phyloP scores from a whole-genome alignment of 1,140 invertebrate genomes.

The Tachypleus tridentatus region DNA sequence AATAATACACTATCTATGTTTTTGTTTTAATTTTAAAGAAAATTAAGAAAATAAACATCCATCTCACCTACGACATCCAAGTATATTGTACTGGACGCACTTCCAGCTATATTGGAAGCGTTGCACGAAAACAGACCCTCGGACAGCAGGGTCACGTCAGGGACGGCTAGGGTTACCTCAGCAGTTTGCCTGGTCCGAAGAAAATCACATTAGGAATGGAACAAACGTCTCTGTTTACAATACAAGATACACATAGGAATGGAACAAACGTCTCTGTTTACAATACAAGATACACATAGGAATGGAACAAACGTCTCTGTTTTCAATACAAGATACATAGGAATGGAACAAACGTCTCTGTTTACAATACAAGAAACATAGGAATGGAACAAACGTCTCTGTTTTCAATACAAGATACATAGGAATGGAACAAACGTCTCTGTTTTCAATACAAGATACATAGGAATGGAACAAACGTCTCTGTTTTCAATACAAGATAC shows the following conservation, averaged over 20 bases:
- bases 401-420: too few relatives aligned
- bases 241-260: too few relatives aligned
- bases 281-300: too few relatives aligned
- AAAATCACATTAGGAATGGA: not conserved
- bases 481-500: too few relatives aligned
- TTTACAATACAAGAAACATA: too few relatives aligned
- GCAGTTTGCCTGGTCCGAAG: conserved; percentile 34
- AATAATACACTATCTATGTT: too few relatives aligned
- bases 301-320: not conserved
- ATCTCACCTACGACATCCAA: conserved; percentile 68
- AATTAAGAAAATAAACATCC: not conserved
- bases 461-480: not conserved
- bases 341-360: not conserved
- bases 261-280: not conserved
- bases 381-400: not conserved
- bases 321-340: too few relatives aligned
- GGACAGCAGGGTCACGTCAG: conserved; percentile 30
- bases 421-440: not conserved
- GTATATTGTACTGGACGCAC: conserved; percentile 72
- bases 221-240: not conserved
- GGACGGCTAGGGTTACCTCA: conserved; percentile 35
- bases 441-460: too few relatives aligned
- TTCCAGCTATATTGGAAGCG: conserved; percentile 86
- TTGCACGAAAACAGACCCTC: conserved; percentile 82
- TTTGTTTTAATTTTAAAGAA: too few relatives aligned